phyloP scores from a whole-genome alignment of 2,797 vertebrate genomes.

The Eleutherodactylus coqui region DNA sequence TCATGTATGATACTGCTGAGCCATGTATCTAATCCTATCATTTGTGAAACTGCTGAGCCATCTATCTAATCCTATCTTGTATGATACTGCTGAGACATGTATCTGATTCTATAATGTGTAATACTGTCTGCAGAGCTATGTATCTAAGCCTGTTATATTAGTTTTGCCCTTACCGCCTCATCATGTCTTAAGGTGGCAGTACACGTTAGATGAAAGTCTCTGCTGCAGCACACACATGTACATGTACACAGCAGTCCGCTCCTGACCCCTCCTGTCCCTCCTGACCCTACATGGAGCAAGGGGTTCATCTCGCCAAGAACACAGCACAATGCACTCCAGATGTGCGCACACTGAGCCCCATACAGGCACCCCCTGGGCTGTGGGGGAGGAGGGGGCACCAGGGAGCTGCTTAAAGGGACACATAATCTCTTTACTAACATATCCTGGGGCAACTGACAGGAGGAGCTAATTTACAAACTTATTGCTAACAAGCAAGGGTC shows the following conservation, averaged over 20 bases:
- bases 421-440: too few relatives aligned
- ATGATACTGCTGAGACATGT: not conserved
- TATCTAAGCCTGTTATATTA: not conserved
- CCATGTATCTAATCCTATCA: not conserved
- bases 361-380: not conserved
- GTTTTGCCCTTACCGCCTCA: not conserved
- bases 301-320: not conserved
- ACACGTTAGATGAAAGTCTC: not conserved
- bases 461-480: too few relatives aligned
- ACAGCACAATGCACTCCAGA: slow-evolving; percentile 1
- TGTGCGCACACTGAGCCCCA: not conserved
- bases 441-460: too few relatives aligned
- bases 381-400: too few relatives aligned
- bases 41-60: not conserved
- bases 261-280: not conserved
- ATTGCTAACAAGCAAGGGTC: too few relatives aligned
- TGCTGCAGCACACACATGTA: not conserved
- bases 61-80: not conserved
- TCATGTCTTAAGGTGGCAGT: not conserved
- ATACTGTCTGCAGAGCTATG: not conserved
- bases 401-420: not conserved
- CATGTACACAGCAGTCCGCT: not conserved
- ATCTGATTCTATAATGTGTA: not conserved
- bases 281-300: not conserved
- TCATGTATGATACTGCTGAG: not conserved